Evolutionary conservation across 2,797 vertebrate species (phyloP).

Genomic region (Gallinago solitaria): DNA sequence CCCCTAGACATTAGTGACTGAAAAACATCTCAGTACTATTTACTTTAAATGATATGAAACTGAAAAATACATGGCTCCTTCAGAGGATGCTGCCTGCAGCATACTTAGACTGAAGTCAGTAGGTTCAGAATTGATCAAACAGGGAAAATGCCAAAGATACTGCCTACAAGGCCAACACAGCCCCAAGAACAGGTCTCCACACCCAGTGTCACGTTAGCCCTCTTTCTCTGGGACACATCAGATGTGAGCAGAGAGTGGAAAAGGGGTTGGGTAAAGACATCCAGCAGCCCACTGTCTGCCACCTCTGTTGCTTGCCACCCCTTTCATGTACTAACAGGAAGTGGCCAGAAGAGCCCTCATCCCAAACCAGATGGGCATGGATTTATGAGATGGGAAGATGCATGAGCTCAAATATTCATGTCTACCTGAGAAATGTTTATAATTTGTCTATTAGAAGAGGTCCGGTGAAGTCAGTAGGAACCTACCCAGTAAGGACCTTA

Average conservation of each 20-base stretch:
- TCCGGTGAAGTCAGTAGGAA: background rate
- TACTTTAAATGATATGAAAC: background rate
- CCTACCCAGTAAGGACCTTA: background rate
- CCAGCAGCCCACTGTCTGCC: background rate
- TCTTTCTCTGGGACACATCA: background rate
- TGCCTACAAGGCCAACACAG: background rate
- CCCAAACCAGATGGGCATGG: background rate
- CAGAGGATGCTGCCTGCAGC: background rate
- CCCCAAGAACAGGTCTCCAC: background rate
- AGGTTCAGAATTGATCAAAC: background rate
- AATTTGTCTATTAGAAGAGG: background rate
- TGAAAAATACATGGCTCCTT: background rate
- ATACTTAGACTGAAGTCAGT: background rate
- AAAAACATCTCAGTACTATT: background rate
- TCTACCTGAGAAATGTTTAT: background rate
- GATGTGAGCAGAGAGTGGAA: background rate
- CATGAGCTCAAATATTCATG: background rate
- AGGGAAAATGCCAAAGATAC: background rate
- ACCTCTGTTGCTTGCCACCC: background rate
- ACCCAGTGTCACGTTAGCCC: accelerated
- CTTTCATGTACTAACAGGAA: background rate
- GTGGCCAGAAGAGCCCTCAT: background rate
- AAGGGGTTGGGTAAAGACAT: background rate
- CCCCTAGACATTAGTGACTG: background rate
- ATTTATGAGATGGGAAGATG: background rate